These are phyloP conservation scores for Anniella stebbinsi DNA, from an alignment of 2,797 vertebrate genomes.

Conservation along the genomic window DNA sequence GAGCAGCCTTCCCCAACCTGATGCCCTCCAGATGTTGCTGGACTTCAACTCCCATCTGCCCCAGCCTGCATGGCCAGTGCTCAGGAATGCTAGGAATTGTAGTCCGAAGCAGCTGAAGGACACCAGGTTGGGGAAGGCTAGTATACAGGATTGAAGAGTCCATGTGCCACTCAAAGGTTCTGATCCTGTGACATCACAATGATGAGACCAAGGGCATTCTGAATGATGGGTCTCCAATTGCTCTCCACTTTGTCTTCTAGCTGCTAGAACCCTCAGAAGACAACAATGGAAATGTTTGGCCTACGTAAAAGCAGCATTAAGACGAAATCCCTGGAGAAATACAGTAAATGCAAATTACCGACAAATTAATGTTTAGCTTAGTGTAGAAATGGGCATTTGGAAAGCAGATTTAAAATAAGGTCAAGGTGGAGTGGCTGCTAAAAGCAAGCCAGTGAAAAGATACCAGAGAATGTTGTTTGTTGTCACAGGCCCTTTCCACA, in stretches of 20 bases:
- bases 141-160: neutral
- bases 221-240: neutral
- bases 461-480: neutral
- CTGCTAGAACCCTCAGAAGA: neutral
- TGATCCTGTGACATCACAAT: slow-evolving; percentile 21
- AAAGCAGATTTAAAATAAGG: neutral
- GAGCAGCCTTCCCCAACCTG: too few relatives aligned
- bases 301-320: slow-evolving; percentile 2
- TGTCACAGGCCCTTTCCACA: too few relatives aligned
- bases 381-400: neutral
- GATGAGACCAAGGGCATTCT: neutral
- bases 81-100: too few relatives aligned
- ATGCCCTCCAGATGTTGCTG: too few relatives aligned
- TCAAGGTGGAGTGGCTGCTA: too few relatives aligned
- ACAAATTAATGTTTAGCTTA: slow-evolving; percentile 8
- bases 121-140: neutral
- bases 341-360: slow-evolving; percentile 19
- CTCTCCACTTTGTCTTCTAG: neutral
- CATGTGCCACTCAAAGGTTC: neutral
- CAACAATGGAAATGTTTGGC: neutral
- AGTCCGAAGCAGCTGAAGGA: neutral
- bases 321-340: slow-evolving; percentile 1
- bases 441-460: neutral
- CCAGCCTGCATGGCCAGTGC: too few relatives aligned
- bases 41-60: too few relatives aligned